Conservation (phyloP, 2,888 invertebrate species). For the Resseliella maxima region DNA sequence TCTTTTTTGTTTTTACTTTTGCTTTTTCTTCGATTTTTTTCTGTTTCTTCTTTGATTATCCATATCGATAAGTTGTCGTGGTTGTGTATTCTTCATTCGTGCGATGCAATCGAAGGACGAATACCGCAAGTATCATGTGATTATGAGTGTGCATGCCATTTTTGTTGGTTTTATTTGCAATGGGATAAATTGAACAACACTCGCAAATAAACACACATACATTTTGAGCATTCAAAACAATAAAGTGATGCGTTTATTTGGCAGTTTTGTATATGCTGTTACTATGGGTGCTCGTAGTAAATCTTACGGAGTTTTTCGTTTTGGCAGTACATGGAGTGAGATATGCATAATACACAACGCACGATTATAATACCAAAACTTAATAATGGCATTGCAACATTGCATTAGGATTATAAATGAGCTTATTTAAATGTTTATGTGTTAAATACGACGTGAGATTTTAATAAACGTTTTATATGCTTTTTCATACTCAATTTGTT, state of each 20-base stretch:
- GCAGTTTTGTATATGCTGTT: not conserved
- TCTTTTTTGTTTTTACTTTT: too few relatives aligned
- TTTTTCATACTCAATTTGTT: not conserved
- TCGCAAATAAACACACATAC: not conserved
- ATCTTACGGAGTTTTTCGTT: not conserved
- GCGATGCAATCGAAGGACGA: constrained; percentile 16
- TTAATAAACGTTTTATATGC: not conserved
- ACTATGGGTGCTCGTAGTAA: not conserved
- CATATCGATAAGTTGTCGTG: constrained; percentile 15
- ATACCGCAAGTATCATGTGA: constrained; percentile 13
- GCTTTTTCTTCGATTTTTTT: not conserved
- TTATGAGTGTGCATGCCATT: not conserved
- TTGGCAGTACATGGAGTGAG: not conserved
- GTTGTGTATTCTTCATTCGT: constrained; percentile 37
- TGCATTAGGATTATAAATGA: constrained; percentile 45
- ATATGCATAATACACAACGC: constrained; percentile 29
- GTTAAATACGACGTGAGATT: constrained; percentile 22
- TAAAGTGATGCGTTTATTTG: constrained; percentile 1
- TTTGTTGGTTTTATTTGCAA: not conserved
- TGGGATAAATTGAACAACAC: not conserved
- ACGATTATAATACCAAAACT: constrained; percentile 22
- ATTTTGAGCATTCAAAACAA: not conserved
- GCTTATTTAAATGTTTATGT: constrained; percentile 44
- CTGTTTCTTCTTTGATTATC: too few relatives aligned
- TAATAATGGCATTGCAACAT: not conserved